Evolutionary conservation across 2,888 invertebrate genomes (phyloP), one percentile per base, ranked within the genome.

Genomic region (Acanthoscelides obtectus): DNA sequence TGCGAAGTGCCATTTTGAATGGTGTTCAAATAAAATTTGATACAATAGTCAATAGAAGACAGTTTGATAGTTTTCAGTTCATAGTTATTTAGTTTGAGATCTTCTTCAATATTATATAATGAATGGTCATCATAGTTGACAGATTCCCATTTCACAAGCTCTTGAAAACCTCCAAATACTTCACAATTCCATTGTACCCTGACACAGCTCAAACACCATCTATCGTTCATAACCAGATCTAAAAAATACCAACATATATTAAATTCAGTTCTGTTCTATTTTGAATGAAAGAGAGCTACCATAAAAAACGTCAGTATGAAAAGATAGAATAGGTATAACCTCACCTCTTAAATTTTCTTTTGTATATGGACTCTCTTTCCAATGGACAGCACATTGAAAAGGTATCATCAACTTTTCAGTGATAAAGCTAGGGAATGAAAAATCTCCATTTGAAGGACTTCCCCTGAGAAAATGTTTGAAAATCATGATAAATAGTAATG

Each of bases 1-100:
- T 92, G 92, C 0, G 88, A 87, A 0, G 90, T 90, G 0, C 90
- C 90, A 80, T 90, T 91, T 80, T 92, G 90, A 70, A 93, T 85
- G 22, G 86, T 86, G 63, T 87, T 84, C 67, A 92, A 81, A 71
- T 88, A 88, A 69, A 86, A 87, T 2, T 87, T 84, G 66, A 89
- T 87, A 64, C 87, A 87, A 80, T 86, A 87, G 69, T 87, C 79
- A 0, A 90, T 85, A 69, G 88, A 89, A 5, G 90, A 88, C 0
- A 86, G 84, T 77, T 87, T 87, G 45, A 92, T 80, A 12, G 85
- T 80, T 0, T 83, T 80, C 64, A 90, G 82, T 82, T 91, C 90
- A 67, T 78, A 77, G 71, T 85, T 82, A 20, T 78, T 81, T 22
- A 87, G 74, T 73, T 80, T 79, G 63, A 87, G 78, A 19, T 80